Percentiles rank a stretch among this genome's conserved stretches.
These are phyloP conservation scores for Apteryx mantelli DNA, from an alignment of 2,113 vertebrate species.

Conservation along the genomic window DNA sequence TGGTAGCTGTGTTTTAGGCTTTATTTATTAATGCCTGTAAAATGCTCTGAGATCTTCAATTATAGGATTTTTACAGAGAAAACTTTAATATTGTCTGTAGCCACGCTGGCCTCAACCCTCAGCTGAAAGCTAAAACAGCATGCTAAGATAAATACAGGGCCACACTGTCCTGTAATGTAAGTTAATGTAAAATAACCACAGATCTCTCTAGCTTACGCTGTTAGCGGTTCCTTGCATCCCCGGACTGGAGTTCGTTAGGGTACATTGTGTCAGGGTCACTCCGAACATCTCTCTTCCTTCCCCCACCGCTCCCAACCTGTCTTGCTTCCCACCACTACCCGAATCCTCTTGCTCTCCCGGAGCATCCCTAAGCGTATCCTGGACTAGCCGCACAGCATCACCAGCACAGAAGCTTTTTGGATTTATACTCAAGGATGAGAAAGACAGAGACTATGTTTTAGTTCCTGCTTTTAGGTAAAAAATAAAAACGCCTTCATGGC, in stretches of 20 bases:
- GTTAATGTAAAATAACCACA: constrained; percentile 46
- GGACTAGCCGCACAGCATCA: neutral
- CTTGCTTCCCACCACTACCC: accelerated
- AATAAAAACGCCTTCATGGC: neutral
- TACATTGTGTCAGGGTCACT: neutral
- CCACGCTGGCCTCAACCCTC: neutral
- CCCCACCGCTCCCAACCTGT: neutral
- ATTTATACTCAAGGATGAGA: neutral
- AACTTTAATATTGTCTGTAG: constrained; percentile 16
- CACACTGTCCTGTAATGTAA: neutral
- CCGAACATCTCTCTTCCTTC: neutral
- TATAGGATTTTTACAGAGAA: constrained; percentile 44
- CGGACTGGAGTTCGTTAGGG: neutral
- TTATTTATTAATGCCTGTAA: constrained; percentile 71
- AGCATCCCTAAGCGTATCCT: neutral
- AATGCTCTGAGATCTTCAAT: constrained; percentile 56
- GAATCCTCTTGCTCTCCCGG: neutral
- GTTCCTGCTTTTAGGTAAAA: neutral
- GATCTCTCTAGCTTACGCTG: neutral
- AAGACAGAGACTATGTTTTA: neutral
- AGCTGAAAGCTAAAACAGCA: constrained; percentile 31
- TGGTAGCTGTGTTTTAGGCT: constrained; percentile 46
- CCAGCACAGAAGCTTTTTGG: neutral
- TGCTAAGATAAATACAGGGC: neutral
- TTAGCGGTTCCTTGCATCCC: neutral